A percentile compares a stretch with the other conserved stretches of the same genome.
Conservation (phyloP, 2,797 vertebrate genomes). For the Falco biarmicus region DNA sequence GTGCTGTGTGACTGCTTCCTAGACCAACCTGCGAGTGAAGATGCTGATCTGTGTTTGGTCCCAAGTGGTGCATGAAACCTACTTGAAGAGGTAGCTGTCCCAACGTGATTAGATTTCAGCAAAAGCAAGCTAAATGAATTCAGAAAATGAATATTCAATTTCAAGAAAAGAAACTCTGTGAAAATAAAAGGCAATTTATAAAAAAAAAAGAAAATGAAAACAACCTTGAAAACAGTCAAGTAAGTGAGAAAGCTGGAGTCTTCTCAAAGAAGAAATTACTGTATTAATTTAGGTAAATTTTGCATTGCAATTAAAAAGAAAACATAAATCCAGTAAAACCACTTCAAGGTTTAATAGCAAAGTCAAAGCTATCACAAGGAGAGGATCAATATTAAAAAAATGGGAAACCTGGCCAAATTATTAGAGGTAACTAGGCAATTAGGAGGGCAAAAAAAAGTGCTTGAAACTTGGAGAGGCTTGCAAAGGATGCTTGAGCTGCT, state of each 20-base stretch:
- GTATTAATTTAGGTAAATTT: neutral
- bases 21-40: neutral
- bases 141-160: constrained; percentile 37
- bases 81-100: neutral
- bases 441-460: rapidly evolving
- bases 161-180: neutral
- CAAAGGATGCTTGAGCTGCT: neutral
- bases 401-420: neutral
- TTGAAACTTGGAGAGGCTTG: neutral
- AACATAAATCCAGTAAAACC: neutral
- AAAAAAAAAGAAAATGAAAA: neutral
- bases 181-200: constrained; percentile 21
- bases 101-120: neutral
- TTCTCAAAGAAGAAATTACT: neutral
- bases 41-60: neutral
- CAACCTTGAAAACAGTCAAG: neutral
- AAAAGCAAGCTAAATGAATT: constrained; percentile 5
- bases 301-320: neutral
- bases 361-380: neutral
- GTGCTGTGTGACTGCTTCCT: neutral
- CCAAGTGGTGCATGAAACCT: neutral
- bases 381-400: neutral
- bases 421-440: neutral
- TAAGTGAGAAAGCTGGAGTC: neutral
- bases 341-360: neutral